Evolutionary conservation across 1,140 invertebrate species (phyloP), one percentile per base, ranked within the genome.

Genomic region (Drosophila nigromelanica): DNA sequence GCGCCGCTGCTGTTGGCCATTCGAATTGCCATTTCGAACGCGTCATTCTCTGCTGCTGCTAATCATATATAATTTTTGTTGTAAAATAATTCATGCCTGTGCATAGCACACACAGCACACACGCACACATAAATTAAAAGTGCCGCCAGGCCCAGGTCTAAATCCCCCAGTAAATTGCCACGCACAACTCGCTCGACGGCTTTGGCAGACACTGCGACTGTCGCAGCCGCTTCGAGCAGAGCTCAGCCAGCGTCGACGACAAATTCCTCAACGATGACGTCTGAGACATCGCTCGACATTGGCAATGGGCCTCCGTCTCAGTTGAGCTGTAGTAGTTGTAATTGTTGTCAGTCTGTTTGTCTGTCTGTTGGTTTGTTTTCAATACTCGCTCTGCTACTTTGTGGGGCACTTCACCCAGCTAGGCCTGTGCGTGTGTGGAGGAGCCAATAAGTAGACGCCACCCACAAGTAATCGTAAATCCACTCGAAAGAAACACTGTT

Each of bases 181-280:
- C 21, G 37, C 64, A 15, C 64, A 85, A 86, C 80, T 71, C 56
- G 83, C 80, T 89, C 83, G 83, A 89, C 83, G 47, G 50, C 83
- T 89, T 89, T 68, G 67, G 73, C 85, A 89, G 83, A 89, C 83
- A 89, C 73, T 30, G 62, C 48, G 83, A 61, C 86, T 81, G 61
- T 75, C 33, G 52, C 45, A 47, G 69, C 64, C 62, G 37, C 21
- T 45, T 56, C 42, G 12, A 40, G 30, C 35, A 52, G 50, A 73
- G 64, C 40, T 50, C 35, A 67, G 64, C 40, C 33, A 24, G 21
- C 37, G 35, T 48, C 55, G 58, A 80, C 66, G 67, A 61, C 62
- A 50, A 83, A 89, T 89, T 89, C 83, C 85, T 66, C 70, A 80
- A 47, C 67, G 70, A 87, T 89, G 83, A 89, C 85, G 73, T 43